Base-by-base conservation (phyloP, 2,888 invertebrate genomes). In the Trichopoda pennipes region DNA sequence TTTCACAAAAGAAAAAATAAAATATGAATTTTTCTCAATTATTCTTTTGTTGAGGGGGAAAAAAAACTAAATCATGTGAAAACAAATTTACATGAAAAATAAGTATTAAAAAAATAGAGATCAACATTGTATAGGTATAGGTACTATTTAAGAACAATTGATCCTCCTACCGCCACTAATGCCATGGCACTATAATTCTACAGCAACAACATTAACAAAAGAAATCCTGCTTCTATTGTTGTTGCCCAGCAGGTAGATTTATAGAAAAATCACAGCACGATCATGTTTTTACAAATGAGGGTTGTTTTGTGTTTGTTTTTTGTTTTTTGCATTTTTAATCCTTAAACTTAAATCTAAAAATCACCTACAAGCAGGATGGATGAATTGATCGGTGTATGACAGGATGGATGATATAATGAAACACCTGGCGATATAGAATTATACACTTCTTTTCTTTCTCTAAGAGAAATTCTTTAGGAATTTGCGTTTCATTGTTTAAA, bases 321-420 rank as follows among this genome's bases (percentile, higher is more conserved):
- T 74, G 32, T 55, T 60, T 80, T 73, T 60, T 74, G 81, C 75
- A 66, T 55, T 79, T 74, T 72, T 82, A 82, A 82, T 82, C 82
- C 82, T 44, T 7, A 66, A 69, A 61, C 49, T 66, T 63, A 75
- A 79, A 70, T 75, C 75, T 75, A 35, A 68, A 82, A 82, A 75
- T 82, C 82, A 72, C 82, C 82, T 79, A 79, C 82, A 70, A 81
- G 70, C 70, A 82, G 82, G 73, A 81, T 75, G 75, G 70, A 75
- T 68, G 42, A 56, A 77, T 63, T 68, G 76, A 75, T 81, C 60
- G 81, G 60, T 81, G 81, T 58, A 81, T 81, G 78, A 81, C 78
- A 78, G 73, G 70, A 81, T 81, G 78, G 70, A 81, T 81, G 78
- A 70, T 78, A 81, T 82, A 70, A 79, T 72, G 79, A 82, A 82